Percentiles rank a stretch among this genome's conserved stretches.
Evolutionary conservation across 2,888 invertebrate genomes (phyloP).

Genomic region (Ichneumon xanthorius): DNA sequence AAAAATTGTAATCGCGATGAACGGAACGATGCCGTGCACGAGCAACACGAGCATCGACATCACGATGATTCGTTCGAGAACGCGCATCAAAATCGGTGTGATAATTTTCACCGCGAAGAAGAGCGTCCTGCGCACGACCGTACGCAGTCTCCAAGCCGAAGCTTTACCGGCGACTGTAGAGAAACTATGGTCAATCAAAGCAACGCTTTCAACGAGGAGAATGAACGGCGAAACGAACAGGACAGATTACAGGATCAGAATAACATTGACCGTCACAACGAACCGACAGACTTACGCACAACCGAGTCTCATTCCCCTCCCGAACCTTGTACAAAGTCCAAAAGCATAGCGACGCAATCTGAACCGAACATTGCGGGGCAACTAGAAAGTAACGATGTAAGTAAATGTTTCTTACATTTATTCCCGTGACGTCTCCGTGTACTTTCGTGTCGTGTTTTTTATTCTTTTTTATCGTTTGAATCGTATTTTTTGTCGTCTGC

Average conservation of each 20-base stretch:
- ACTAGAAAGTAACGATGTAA: slow-evolving; percentile 78
- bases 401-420: slow-evolving; percentile 77
- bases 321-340: slow-evolving; percentile 76
- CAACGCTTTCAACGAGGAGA: not conserved
- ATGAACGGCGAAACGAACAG: slow-evolving; percentile 19
- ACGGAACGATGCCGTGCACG: not conserved
- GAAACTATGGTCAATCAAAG: slow-evolving; percentile 6
- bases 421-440: slow-evolving; percentile 51
- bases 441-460: slow-evolving; percentile 31
- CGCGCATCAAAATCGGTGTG: not conserved
- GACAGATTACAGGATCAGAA: slow-evolving; percentile 24
- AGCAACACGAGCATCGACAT: slow-evolving; percentile 47
- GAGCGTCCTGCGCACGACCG: slow-evolving; percentile 46
- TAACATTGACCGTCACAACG: slow-evolving; percentile 32
- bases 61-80: slow-evolving; percentile 13
- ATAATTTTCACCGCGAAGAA: slow-evolving; percentile 42
- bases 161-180: not conserved
- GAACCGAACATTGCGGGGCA: slow-evolving; percentile 74
- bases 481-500: not conserved
- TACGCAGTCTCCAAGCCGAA: slow-evolving; percentile 47
- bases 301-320: slow-evolving; percentile 62
- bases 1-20: slow-evolving; percentile 33
- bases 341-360: slow-evolving; percentile 79
- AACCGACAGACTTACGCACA: slow-evolving; percentile 54
- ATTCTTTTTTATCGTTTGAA: slow-evolving; percentile 18